Conservation (phyloP, 2,797 vertebrate genomes). For the Phoeniculus purpureus region DNA sequence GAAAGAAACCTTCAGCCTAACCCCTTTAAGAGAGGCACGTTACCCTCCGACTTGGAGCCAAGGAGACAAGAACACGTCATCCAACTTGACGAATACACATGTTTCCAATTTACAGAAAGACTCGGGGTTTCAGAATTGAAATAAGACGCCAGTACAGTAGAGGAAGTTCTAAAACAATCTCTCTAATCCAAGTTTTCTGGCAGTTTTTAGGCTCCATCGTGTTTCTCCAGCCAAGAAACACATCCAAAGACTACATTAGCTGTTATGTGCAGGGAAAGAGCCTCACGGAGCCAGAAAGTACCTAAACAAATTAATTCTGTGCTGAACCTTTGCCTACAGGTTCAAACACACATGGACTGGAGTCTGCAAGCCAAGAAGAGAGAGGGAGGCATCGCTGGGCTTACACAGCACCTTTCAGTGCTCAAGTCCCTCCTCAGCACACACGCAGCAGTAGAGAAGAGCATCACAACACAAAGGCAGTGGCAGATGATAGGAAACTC, state of each 20-base stretch:
- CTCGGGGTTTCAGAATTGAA: conserved; percentile 58
- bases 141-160: conserved; percentile 66
- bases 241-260: conserved; percentile 42
- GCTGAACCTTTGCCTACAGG: conserved; percentile 15
- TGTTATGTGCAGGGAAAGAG: conserved; percentile 30
- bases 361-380: not conserved
- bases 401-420: not conserved
- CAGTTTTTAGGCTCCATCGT: conserved; percentile 33
- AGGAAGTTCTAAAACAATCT: conserved; percentile 68
- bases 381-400: not conserved
- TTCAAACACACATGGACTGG: conserved; percentile 8
- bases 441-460: not conserved
- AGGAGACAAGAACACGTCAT: conserved; percentile 67
- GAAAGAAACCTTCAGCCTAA: conserved; percentile 35
- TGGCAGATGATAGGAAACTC: not conserved
- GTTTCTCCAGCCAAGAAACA: conserved; percentile 44
- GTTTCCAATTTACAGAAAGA: conserved; percentile 65
- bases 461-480: not conserved
- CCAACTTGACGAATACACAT: conserved; percentile 51
- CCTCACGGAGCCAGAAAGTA: conserved; percentile 41
- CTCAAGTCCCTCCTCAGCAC: not conserved
- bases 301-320: conserved; percentile 44
- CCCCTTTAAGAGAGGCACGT: conserved; percentile 38
- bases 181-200: conserved; percentile 59
- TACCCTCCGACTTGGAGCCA: conserved; percentile 49